Percentiles rank a stretch among this genome's conserved stretches.
Evolutionary conservation across 1,140 invertebrate genomes (phyloP).

Genomic region (Drosophila sturtevanti): DNA sequence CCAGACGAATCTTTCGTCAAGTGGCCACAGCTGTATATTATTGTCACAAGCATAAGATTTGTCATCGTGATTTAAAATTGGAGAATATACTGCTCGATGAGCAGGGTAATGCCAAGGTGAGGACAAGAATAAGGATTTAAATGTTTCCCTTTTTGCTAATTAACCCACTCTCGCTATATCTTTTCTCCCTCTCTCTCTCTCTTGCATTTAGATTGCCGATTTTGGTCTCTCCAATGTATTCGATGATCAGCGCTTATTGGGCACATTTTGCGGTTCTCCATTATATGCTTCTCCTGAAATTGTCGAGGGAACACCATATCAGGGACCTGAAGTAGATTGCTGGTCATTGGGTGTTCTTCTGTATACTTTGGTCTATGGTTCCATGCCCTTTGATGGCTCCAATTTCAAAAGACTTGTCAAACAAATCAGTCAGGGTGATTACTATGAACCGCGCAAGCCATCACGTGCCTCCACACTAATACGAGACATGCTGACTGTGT

Average conservation of each 20-base stretch:
- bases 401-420: conserved; percentile 98
- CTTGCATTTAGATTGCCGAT: conserved; percentile 95
- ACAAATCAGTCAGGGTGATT: conserved; percentile 98
- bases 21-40: conserved; percentile 99
- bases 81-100: conserved; percentile 99
- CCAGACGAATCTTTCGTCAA: conserved; percentile 97
- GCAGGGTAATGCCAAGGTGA: conserved; percentile 96
- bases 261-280: conserved; percentile 98
- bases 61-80: conserved; percentile 98
- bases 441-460: conserved; percentile 97
- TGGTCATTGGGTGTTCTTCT: conserved; percentile 99
- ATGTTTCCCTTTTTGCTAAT: no score
- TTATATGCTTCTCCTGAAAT: conserved; percentile 99
- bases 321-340: conserved; percentile 97
- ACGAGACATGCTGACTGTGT: conserved; percentile 95
- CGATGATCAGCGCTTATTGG: conserved; percentile 92
- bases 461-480: conserved; percentile 98
- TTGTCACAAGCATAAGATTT: conserved; percentile 99
- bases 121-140: conserved; percentile 17
- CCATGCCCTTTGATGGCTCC: conserved; percentile 99
- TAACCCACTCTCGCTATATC: no score
- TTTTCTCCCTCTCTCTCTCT: conserved; percentile 39
- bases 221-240: conserved; percentile 99
- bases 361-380: conserved; percentile 99
- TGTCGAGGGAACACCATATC: conserved; percentile 98